phyloP scores from a whole-genome alignment of 2,888 invertebrate genomes.

The Odiellus spinosus region DNA sequence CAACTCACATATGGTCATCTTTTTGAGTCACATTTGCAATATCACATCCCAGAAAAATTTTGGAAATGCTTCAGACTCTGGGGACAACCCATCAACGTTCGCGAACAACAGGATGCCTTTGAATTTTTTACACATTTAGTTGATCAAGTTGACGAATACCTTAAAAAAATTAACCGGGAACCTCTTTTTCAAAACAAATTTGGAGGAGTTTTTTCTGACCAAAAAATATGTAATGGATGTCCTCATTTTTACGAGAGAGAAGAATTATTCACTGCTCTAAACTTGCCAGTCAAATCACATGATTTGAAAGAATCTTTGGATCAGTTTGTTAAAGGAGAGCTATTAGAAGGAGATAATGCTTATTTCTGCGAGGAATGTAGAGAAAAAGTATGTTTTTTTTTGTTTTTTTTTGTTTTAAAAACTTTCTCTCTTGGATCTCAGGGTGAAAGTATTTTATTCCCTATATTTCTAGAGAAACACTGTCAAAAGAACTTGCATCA shows the following conservation, averaged over 20 bases:
- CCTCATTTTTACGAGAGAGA: constrained; percentile 38
- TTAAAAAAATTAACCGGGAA: constrained; percentile 32
- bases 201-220: constrained; percentile 37
- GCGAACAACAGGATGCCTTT: constrained; percentile 39
- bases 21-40: constrained; percentile 34
- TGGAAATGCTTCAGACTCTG: constrained; percentile 37
- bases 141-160: constrained; percentile 36
- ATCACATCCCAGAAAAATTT: constrained; percentile 34
- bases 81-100: constrained; percentile 36
- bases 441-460: not conserved
- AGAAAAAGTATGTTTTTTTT: constrained; percentile 29
- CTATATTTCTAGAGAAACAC: constrained; percentile 31
- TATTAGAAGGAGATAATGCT: constrained; percentile 39
- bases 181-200: constrained; percentile 34
- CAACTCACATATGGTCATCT: constrained; percentile 37
- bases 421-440: not conserved
- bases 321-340: constrained; percentile 38
- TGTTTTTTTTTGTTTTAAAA: not conserved
- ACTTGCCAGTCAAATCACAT: constrained; percentile 34
- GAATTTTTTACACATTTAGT: constrained; percentile 37
- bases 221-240: constrained; percentile 38
- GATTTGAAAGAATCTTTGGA: constrained; percentile 35
- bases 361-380: constrained; percentile 39
- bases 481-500: constrained; percentile 36
- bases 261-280: constrained; percentile 35